Base-by-base conservation (phyloP, 2,113 vertebrate species). In the Aleadryas rufinucha region DNA sequence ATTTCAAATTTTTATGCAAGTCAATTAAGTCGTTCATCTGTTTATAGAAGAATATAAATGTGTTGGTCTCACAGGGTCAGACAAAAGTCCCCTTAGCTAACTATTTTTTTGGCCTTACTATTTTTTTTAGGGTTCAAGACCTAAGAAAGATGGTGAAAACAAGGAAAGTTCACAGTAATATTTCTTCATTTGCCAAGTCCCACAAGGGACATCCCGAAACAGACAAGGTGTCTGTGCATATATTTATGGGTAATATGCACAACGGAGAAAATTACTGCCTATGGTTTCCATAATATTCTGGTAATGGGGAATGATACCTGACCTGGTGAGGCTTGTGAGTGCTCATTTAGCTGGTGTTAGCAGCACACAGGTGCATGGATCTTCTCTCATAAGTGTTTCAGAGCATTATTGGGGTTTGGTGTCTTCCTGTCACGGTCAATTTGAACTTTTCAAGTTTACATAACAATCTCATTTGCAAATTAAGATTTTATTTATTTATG, bases 381-480 rank as follows among this genome's bases (percentile, higher is more conserved):
- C 2, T 65, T 23, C 20, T 49, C 14, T 74, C 15, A 66, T 9
- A 64, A n/a, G 7, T 33, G 20, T 41, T 66, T 33, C 44, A 45
- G 27, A 59, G 6, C 0, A 0, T 52, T 79, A 10, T 7, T 35
- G 13, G 4, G 2, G 1, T 1, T 66, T 66, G 17, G 4, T 80
- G 22, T 18, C 31, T 61, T 35, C 10, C 11, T 54, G 20, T n/a
- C 15, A 42, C 6, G 1, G 22, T 45, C 22, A 54, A 4, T 11
- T 45, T 52, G 20, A 20, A 60, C 7, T 27, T 59, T 69, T 31
- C 8, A 85, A 21, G 33, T 81, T 77, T 68, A 49, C 7, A 4
- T 30, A 54, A 50, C 3, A 16, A 63, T 24, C 13, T 44, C 3
- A 22, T 75, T 52, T 76, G 11, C 5, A 76, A 76, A 66, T 63